Conservation (phyloP, 2,113 vertebrate genomes). For the Cinclus cinclus region DNA sequence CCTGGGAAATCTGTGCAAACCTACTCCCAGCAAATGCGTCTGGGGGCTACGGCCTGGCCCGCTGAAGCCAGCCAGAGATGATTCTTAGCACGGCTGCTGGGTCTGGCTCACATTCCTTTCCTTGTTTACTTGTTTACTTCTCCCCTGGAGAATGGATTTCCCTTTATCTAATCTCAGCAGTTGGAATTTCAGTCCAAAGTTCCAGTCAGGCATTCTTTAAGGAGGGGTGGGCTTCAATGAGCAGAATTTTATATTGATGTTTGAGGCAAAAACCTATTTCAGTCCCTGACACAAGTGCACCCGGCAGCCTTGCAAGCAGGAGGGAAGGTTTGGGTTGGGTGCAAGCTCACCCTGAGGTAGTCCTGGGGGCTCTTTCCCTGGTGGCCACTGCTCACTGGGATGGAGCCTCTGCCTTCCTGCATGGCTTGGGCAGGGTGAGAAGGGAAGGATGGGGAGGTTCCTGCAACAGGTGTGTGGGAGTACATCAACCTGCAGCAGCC, state of each 20-base stretch:
- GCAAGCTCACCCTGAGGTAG: background rate
- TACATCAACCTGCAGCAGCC: background rate
- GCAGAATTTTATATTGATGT: accelerated
- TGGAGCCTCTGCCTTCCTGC: background rate
- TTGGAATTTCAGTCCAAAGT: background rate
- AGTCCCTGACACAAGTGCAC: background rate
- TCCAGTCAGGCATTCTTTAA: background rate
- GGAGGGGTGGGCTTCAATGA: background rate
- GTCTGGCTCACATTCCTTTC: accelerated
- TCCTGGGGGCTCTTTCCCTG: background rate
- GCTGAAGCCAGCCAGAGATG: too few relatives aligned
- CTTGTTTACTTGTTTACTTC: background rate
- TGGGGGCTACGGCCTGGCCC: background rate
- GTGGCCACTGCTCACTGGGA: background rate
- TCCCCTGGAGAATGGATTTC: background rate
- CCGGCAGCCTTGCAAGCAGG: too few relatives aligned
- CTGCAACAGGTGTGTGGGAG: background rate
- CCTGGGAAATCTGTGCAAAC: too few relatives aligned
- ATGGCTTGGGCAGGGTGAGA: background rate
- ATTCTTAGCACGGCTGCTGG: accelerated
- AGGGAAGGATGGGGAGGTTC: too few relatives aligned
- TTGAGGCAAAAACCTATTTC: accelerated
- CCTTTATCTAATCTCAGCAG: background rate
- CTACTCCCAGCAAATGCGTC: background rate
- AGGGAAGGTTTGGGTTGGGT: background rate